Conservation (phyloP, 2,113 vertebrate species). For the Tylochromis polylepis region DNA sequence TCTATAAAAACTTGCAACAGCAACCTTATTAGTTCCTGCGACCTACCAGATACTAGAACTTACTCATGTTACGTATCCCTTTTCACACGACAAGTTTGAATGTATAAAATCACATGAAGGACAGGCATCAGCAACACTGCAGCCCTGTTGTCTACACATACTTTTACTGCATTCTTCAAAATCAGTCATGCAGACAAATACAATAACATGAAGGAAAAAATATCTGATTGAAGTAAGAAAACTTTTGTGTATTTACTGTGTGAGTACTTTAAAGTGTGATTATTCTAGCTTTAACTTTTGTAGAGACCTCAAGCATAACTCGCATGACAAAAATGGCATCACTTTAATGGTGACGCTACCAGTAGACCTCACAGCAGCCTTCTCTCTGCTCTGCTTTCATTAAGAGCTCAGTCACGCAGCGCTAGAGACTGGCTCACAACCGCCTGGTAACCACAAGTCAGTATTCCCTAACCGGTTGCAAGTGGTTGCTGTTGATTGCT, state of each 20-base stretch:
- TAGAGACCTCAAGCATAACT: background rate
- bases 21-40: background rate
- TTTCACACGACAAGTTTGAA: background rate
- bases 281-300: background rate
- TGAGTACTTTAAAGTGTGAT: background rate
- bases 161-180: background rate
- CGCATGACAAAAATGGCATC: background rate
- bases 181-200: background rate
- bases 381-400: background rate
- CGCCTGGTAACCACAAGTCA: background rate
- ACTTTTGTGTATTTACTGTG: background rate
- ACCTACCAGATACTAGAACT: background rate
- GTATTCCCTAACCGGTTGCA: background rate
- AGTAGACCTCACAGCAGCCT: background rate
- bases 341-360: background rate
- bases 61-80: background rate
- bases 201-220: background rate
- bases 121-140: background rate
- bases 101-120: background rate
- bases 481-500: too few relatives aligned
- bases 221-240: background rate
- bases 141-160: background rate
- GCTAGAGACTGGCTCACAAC: background rate
- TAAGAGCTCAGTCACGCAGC: background rate
- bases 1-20: background rate